phyloP scores from a whole-genome alignment of 2,113 vertebrate genomes.

The Pygoscelis antarcticus region DNA sequence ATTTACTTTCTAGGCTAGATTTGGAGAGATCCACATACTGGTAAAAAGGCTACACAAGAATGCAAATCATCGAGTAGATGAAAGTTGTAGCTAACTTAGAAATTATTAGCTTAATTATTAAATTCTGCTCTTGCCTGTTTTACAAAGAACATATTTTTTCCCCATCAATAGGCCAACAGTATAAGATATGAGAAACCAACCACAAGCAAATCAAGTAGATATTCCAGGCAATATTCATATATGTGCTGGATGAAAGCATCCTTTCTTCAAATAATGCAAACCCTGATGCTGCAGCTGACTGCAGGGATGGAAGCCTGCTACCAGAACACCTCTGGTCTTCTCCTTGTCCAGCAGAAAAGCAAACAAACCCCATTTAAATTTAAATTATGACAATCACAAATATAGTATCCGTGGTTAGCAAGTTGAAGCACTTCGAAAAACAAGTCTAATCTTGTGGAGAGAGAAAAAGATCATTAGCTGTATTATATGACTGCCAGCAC shows the following conservation, averaged over 20 bases:
- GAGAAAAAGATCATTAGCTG: background rate
- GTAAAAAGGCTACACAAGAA: background rate
- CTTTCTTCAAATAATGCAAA: background rate
- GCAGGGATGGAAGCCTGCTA: background rate
- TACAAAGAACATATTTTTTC: background rate
- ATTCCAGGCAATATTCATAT: background rate
- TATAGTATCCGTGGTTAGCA: accelerated
- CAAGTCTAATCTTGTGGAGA: background rate
- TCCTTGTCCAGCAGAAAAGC: background rate
- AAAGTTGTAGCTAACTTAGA: background rate
- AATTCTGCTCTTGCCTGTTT: background rate
- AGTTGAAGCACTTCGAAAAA: background rate
- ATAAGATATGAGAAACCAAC: background rate
- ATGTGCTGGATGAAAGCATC: background rate
- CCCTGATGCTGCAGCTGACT: background rate
- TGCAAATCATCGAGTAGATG: background rate
- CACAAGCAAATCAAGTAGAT: background rate
- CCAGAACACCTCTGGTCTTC: background rate
- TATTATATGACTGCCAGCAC: background rate
- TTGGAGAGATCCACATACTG: background rate
- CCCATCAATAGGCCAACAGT: background rate
- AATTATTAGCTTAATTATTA: background rate
- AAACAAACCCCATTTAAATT: background rate
- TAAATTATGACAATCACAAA: background rate
- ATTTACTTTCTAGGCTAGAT: background rate